Conservation (phyloP, 2,888 invertebrate genomes). For the Mesorhabditis spiculigera region DNA sequence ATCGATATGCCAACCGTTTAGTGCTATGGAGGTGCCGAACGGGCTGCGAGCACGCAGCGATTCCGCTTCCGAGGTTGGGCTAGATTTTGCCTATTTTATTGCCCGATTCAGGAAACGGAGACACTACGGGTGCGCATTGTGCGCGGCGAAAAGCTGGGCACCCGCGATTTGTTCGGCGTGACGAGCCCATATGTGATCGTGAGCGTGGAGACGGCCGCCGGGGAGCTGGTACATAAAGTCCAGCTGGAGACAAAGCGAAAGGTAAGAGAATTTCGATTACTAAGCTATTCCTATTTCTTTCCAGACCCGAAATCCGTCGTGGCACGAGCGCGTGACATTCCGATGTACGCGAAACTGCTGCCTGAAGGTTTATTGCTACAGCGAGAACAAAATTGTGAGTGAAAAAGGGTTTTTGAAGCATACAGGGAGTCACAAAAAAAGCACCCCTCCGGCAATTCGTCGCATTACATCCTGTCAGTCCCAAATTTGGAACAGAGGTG, state of each 20-base stretch:
- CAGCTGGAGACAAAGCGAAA: conserved; percentile 94
- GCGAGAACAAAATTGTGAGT: conserved; percentile 80
- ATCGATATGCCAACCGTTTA: background rate
- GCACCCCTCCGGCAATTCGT: too few species aligned
- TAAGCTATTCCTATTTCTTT: conserved; percentile 48
- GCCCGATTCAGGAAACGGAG: conserved; percentile 75
- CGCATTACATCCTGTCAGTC: too few species aligned
- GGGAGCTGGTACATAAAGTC: conserved; percentile 73
- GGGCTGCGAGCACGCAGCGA: background rate
- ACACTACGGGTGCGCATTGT: conserved; percentile 79
- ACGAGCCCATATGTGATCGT: conserved; percentile 96
- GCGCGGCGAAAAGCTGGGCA: conserved; percentile 84
- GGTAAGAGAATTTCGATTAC: conserved; percentile 66
- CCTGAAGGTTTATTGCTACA: conserved; percentile 30
- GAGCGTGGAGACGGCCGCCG: conserved; percentile 67
- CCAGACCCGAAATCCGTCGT: conserved; percentile 89
- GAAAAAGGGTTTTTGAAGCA: background rate
- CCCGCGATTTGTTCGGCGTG: conserved; percentile 98
- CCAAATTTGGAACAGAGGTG: too few species aligned
- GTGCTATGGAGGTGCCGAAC: background rate
- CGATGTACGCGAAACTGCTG: conserved; percentile 48
- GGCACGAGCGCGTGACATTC: conserved; percentile 96
- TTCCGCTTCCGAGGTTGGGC: background rate
- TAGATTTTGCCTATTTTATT: background rate
- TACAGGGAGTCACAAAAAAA: background rate